These are phyloP conservation scores for Helicoverpa zea DNA, from an alignment of 1,140 invertebrate genomes.

Conservation along the genomic window DNA sequence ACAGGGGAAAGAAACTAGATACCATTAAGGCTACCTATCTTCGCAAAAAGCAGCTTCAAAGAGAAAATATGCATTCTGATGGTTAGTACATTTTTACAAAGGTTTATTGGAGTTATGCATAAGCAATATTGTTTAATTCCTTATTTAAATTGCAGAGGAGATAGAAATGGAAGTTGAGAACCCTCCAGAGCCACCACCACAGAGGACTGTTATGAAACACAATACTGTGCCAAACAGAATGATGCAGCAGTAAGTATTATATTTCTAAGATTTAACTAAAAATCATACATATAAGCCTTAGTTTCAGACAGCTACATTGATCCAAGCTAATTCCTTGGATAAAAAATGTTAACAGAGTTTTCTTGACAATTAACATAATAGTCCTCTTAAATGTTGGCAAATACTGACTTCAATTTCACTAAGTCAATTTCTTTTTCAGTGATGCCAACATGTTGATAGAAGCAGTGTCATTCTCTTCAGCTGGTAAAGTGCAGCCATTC, in stretches of 20 bases:
- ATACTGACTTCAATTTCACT: too few relatives aligned
- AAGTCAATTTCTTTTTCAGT: constrained; percentile 86
- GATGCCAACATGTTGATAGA: constrained; percentile 96
- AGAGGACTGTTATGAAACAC: constrained; percentile 90
- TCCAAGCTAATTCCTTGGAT: too few relatives aligned
- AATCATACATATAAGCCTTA: too few relatives aligned
- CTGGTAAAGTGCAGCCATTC: constrained; percentile 97
- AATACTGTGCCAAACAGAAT: constrained; percentile 90
- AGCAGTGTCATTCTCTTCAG: constrained; percentile 94
- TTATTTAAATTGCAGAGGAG: constrained; percentile 74
- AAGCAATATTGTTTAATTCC: background rate
- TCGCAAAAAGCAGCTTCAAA: constrained; percentile 89
- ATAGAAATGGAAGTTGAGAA: constrained; percentile 87
- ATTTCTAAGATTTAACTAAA: too few relatives aligned
- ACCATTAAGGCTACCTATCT: constrained; percentile 95
- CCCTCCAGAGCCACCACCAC: constrained; percentile 86
- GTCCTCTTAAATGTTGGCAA: too few relatives aligned
- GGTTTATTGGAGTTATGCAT: background rate
- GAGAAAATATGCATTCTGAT: constrained; percentile 85
- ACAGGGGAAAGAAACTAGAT: constrained; percentile 94
- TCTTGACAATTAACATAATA: too few relatives aligned
- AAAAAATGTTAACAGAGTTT: too few relatives aligned
- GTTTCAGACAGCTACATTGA: too few relatives aligned
- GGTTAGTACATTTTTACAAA: constrained; percentile 59
- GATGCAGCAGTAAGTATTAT: constrained; percentile 89